Evolutionary conservation across 2,888 invertebrate species (phyloP).

Genomic region (Hirtodrosophila histrioides): DNA sequence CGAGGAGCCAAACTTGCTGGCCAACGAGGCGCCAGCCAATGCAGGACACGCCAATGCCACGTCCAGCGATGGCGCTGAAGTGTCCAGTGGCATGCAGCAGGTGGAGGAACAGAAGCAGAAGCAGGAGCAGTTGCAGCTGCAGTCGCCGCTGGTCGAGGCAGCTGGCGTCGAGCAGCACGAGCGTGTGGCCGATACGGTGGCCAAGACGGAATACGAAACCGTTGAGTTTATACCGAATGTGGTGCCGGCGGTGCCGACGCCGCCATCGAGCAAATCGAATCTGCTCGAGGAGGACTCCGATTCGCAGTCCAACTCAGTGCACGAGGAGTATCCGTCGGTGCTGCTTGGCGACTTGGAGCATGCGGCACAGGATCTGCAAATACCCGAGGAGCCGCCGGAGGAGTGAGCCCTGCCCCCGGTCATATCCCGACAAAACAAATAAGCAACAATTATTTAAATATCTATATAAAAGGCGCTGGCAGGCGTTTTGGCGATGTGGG

Average conservation of each 20-base stretch:
- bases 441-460: conserved; percentile 50
- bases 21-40: conserved; percentile 12
- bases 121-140: conserved; percentile 21
- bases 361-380: conserved; percentile 82
- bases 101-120: conserved; percentile 11
- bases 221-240: conserved; percentile 81
- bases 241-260: conserved; percentile 63
- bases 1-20: conserved; percentile 51
- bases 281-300: conserved; percentile 79
- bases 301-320: conserved; percentile 82
- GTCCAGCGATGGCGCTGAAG: background rate
- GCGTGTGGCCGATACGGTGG: conserved; percentile 60
- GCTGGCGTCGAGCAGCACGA: conserved; percentile 29
- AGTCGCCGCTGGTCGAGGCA: conserved; percentile 11
- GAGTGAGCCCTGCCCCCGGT: conserved; percentile 67
- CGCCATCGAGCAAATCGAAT: conserved; percentile 59
- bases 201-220: conserved; percentile 82
- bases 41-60: conserved; percentile 17
- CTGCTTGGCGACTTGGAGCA: conserved; percentile 62
- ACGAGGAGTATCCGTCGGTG: conserved; percentile 80
- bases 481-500: conserved; percentile 14
- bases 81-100: conserved; percentile 23
- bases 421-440: background rate
- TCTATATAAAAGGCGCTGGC: conserved; percentile 35
- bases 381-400: conserved; percentile 84